phyloP scores from a whole-genome alignment of 1,140 invertebrate genomes.

The Cydia splendana region DNA sequence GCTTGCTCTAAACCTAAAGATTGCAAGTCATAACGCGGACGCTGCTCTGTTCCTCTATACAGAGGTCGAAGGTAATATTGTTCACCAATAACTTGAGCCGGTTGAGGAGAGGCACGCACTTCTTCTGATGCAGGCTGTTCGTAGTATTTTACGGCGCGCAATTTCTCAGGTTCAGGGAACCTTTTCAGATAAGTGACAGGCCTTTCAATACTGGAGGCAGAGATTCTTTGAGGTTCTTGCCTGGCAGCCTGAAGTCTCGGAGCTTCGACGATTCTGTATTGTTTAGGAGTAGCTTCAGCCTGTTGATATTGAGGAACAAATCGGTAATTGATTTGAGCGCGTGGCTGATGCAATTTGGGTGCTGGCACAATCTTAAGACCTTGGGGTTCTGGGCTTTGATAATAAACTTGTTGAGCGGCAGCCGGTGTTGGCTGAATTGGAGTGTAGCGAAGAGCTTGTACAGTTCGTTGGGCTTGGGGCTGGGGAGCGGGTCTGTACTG shows the following conservation, averaged over 20 bases:
- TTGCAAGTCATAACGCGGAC: constrained; percentile 53
- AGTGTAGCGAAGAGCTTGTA: constrained; percentile 67
- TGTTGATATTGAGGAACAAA: constrained; percentile 64
- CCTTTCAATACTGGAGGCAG: constrained; percentile 56
- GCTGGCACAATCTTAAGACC: constrained; percentile 69
- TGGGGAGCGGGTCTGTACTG: constrained; percentile 47
- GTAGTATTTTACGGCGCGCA: constrained; percentile 56
- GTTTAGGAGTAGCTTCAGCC: constrained; percentile 63
- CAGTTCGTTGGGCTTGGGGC: constrained; percentile 54
- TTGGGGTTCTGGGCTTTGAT: constrained; percentile 68
- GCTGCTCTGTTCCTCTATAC: constrained; percentile 57
- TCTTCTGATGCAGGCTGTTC: constrained; percentile 53
- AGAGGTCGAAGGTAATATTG: constrained; percentile 65
- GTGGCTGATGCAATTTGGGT: constrained; percentile 62
- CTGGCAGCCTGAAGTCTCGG: constrained; percentile 54
- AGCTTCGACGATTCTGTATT: constrained; percentile 64
- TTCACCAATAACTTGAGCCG: constrained; percentile 54
- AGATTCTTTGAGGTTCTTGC: constrained; percentile 55
- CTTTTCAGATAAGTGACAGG: constrained; percentile 70
- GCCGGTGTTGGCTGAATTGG: constrained; percentile 55
- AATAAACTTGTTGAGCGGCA: constrained; percentile 54
- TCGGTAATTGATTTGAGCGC: constrained; percentile 57
- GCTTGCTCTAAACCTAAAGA: constrained; percentile 44
- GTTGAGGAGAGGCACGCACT: constrained; percentile 49
- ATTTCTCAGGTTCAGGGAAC: constrained; percentile 64